These are phyloP conservation scores for Opisthograptis luteolata DNA, from an alignment of 2,888 invertebrate species.

Conservation along the genomic window DNA sequence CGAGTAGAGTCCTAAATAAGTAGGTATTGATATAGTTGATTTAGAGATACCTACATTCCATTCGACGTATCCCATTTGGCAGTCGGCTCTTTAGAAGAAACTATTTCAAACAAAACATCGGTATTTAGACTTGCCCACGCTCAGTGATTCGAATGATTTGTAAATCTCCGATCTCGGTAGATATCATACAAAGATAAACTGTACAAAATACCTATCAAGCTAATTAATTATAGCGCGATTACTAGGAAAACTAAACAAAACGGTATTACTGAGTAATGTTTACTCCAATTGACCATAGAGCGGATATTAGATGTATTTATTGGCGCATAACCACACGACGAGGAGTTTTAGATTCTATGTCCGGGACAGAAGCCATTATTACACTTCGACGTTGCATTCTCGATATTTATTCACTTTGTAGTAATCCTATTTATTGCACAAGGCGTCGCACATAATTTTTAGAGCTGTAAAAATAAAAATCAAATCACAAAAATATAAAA, in stretches of 20 bases:
- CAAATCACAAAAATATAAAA: too few relatives aligned
- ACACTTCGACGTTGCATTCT: too few relatives aligned
- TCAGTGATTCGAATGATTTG: constrained; percentile 4
- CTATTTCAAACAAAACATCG: too few relatives aligned
- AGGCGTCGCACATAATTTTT: too few relatives aligned
- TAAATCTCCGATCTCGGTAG: constrained; percentile 7
- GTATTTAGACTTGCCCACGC: not conserved
- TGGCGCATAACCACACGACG: constrained; percentile 31
- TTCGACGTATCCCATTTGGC: too few relatives aligned
- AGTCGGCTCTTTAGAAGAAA: too few relatives aligned
- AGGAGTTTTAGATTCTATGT: constrained; percentile 11
- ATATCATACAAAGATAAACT: constrained; percentile 19
- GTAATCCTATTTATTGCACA: too few relatives aligned
- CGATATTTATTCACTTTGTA: too few relatives aligned
- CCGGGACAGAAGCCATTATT: constrained; percentile 21
- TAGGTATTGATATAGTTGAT: too few relatives aligned
- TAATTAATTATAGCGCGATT: constrained; percentile 35
- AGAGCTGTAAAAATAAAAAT: too few relatives aligned
- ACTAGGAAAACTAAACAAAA: constrained; percentile 34
- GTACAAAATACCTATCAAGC: constrained; percentile 22
- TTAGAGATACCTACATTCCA: too few relatives aligned
- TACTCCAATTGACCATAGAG: constrained; percentile 41
- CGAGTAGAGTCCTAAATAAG: too few relatives aligned
- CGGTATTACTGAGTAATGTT: constrained; percentile 36
- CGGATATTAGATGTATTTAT: constrained; percentile 34